Conservation (phyloP, 2,888 invertebrate genomes). For the Dione vanillae region DNA sequence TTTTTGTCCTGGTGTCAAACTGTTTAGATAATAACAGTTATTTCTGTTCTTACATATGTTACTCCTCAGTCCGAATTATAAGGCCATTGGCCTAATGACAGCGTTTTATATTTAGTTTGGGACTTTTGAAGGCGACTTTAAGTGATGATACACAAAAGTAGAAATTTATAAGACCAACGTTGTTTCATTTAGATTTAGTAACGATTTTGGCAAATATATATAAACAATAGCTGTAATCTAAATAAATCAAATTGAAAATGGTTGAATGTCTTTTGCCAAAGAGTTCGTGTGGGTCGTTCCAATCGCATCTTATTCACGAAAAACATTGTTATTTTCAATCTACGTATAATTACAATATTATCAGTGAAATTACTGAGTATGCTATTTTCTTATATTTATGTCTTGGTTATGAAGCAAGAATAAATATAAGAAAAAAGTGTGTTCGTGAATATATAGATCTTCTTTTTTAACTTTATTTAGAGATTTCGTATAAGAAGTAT, state of each 20-base stretch:
- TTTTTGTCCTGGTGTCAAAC: slow-evolving; percentile 58
- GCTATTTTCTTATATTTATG: too few species aligned
- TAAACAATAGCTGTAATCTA: slow-evolving; percentile 34
- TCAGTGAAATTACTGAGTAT: too few species aligned
- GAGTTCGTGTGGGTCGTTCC: slow-evolving; percentile 9
- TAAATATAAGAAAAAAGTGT: too few species aligned
- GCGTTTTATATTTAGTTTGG: slow-evolving; percentile 67
- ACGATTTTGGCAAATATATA: slow-evolving; percentile 39
- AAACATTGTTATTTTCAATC: background rate
- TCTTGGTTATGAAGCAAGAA: too few species aligned
- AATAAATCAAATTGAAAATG: slow-evolving; percentile 10
- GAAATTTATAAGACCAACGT: slow-evolving; percentile 37
- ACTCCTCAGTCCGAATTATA: slow-evolving; percentile 81
- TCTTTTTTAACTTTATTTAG: too few species aligned
- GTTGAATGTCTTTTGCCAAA: slow-evolving; percentile 8
- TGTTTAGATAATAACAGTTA: slow-evolving; percentile 80
- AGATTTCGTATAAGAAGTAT: background rate
- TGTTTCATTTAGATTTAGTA: slow-evolving; percentile 34
- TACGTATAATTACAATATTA: too few species aligned
- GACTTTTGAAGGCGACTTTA: slow-evolving; percentile 70
- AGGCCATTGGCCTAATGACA: slow-evolving; percentile 84
- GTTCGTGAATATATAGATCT: too few species aligned
- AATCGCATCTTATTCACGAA: background rate
- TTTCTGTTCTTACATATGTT: slow-evolving; percentile 80
- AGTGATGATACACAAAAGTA: slow-evolving; percentile 53